Evolutionary conservation across 2,888 invertebrate species (phyloP).

Genomic region (Mesodorylaimus sp.): DNA sequence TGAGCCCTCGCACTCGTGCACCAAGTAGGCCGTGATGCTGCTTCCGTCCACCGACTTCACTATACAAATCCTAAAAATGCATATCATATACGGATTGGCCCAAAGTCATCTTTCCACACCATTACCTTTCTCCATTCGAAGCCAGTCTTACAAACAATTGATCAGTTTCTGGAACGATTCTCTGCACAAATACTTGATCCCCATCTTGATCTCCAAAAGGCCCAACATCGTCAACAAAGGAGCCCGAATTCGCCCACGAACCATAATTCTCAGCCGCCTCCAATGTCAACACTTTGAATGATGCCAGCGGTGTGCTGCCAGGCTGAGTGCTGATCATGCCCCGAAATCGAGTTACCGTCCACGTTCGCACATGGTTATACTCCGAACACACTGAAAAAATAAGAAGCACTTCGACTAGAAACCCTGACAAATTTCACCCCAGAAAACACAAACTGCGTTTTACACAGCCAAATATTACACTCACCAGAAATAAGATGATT

Average conservation of each 20-base stretch:
- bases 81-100: conserved; percentile 4
- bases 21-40: conserved; percentile 79
- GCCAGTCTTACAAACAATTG: conserved; percentile 80
- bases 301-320: conserved; percentile 86
- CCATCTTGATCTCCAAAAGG: conserved; percentile 96
- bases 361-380: conserved; percentile 90
- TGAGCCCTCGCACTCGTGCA: conserved; percentile 92
- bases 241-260: background rate
- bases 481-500: conserved; percentile 73
- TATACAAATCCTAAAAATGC: conserved; percentile 55
- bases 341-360: conserved; percentile 86
- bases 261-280: conserved; percentile 37
- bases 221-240: conserved; percentile 38
- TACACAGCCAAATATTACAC: conserved; percentile 1
- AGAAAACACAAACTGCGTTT: background rate
- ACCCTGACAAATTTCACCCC: background rate
- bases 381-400: conserved; percentile 54
- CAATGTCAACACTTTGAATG: conserved; percentile 80
- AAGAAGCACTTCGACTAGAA: background rate
- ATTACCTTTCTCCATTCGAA: conserved; percentile 71
- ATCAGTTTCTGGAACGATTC: conserved; percentile 89
- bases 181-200: conserved; percentile 91
- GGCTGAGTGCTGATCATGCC: conserved; percentile 99
- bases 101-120: background rate
- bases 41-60: conserved; percentile 84